These are phyloP conservation scores for Zaprionus lachaisei DNA, from an alignment of 1,140 invertebrate genomes.

Conservation along the genomic window DNA sequence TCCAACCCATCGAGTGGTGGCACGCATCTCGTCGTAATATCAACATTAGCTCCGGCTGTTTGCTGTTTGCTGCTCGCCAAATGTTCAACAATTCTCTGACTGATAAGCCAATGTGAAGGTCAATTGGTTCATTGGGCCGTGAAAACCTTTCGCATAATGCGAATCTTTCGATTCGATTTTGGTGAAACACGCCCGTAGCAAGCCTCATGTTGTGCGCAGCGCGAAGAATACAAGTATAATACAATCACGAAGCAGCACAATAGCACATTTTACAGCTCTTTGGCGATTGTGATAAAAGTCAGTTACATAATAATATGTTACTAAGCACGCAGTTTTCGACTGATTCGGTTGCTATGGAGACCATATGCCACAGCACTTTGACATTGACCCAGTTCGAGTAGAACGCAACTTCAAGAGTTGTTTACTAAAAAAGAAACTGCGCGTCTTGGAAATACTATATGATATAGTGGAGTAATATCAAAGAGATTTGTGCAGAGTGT, in stretches of 20 bases:
- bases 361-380: not conserved
- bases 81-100: slow-evolving; percentile 25
- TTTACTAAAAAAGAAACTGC: no score
- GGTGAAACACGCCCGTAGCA: not conserved
- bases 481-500: not conserved
- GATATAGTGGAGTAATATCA: not conserved
- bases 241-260: not conserved
- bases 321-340: not conserved
- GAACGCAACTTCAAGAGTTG: not conserved
- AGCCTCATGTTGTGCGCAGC: not conserved
- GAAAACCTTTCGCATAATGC: slow-evolving; percentile 22
- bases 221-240: not conserved
- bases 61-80: slow-evolving; percentile 39
- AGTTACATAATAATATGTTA: slow-evolving; percentile 4
- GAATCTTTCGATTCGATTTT: slow-evolving; percentile 17
- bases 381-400: slow-evolving; percentile 1
- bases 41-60: slow-evolving; percentile 24
- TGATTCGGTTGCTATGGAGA: not conserved
- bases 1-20: not conserved
- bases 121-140: slow-evolving; percentile 46
- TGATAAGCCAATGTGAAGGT: slow-evolving; percentile 48
- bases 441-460: not conserved
- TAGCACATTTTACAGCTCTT: not conserved
- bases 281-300: not conserved
- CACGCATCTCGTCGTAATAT: slow-evolving; percentile 5